Base-by-base conservation (phyloP, 2,888 invertebrate genomes). In the Ophion costatus region DNA sequence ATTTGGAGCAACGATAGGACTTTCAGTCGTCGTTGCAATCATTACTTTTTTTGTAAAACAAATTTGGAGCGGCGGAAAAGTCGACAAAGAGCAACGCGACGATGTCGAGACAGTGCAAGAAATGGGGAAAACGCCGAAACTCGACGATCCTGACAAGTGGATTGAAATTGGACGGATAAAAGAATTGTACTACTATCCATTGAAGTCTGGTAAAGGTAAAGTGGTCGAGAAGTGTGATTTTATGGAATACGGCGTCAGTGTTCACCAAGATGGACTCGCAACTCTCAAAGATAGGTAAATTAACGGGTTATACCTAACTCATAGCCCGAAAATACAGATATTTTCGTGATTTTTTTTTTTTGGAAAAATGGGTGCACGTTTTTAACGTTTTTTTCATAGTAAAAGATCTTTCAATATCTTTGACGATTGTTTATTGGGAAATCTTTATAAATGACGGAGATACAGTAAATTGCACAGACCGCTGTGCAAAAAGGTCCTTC, bases 201-300 rank as follows among this genome's bases (percentile, higher is more conserved):
- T 94, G 22, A 94, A 94, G 90, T 94, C 94, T n/a, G 94, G 94
- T n/a, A 90, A 89, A 63, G 93, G 92, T 3, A 91, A 89, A 51
- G 82, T 87, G 22, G 59, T 94, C 0, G 70, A 86, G 10, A 86
- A 91, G 24, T 94, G 92, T 70, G 70, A 89, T 61, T 93, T 94
- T 76, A 92, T 92, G 14, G 90, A 90, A 78, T 88, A 87, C 73
- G 94, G 94, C 0, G 90, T 94, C 51, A 90, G 90, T 73, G 82
- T 90, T 20, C 45, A 87, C 11, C 78, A 80, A 10, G n/a, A 86
- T 7, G 89, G 87, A 20, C 51, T 56, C 10, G 84, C 90, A 20
- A 85, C 88, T 0, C 86, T 93, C 0, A 88, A 87, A 84, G 92
- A 93, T 82, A 89, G 92, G 93, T 92, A 80, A 84, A 73, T 67